Evolutionary conservation across 2,113 vertebrate genomes (phyloP), one percentile per base, ranked within the genome.

Genomic region (Fregata magnificens): DNA sequence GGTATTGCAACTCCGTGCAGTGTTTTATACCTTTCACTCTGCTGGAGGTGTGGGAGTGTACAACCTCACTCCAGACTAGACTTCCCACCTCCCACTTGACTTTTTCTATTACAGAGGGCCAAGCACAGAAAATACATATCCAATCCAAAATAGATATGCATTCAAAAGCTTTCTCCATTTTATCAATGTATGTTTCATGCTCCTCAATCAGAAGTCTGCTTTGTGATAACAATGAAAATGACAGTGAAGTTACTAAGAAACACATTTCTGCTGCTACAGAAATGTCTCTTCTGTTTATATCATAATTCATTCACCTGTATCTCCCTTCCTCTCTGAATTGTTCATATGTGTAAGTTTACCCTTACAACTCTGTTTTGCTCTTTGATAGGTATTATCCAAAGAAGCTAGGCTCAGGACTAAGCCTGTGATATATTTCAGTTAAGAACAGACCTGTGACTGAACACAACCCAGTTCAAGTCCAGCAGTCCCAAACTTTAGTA

Each of bases 1-100:
- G 15, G 10, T 47, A 21, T 25, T 25, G 16, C 0, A 1, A 13
- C 11, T 26, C 17, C 6, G 2, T 40, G 11, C 26, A 25, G 16
- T 55, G 29, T 72, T 82, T 93, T 47, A 40, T 12, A 19, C 5
- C 13, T 69, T 67, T 82, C 34, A 13, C 16, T 77, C 13, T 47
- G 29, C 6, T 36, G 13, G 5, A 9, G 22, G 10, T 38, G 32
- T 55, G 12, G 6, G 17, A 56, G 16, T 0, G 1, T 21, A 38
- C 18, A 25, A 7, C 7, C 24, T 45, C 52, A 10, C 20, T 71
- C 21, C 53, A 42, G 5, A 14, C 32, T 49, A 74, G 26, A 34
- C 13, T 53, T 84, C 29, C 21, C 22, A 16, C 20, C 67, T 72
- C n/a, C 19, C 8, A 25, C 10, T 29, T 55, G 24, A 45, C 28